A percentile compares a stretch with the other conserved stretches of the same genome.
These are phyloP conservation scores for Pinna nobilis DNA, from an alignment of 1,140 invertebrate species.

Conservation along the genomic window DNA sequence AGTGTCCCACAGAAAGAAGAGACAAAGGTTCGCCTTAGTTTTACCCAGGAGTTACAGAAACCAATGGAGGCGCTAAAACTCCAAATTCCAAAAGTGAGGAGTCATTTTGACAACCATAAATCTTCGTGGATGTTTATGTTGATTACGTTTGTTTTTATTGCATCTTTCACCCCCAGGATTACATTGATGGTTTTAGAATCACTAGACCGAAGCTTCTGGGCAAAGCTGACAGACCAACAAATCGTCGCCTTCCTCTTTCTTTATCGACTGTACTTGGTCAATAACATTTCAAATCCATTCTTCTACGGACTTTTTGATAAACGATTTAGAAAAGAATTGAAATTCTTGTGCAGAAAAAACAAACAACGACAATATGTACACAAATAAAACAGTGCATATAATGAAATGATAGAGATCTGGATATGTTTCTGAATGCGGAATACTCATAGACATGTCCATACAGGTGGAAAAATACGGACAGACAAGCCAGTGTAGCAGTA, in stretches of 20 bases:
- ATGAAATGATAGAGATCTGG: too few species aligned
- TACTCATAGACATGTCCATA: too few species aligned
- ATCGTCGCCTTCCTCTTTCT: constrained; percentile 25
- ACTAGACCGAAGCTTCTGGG: constrained; percentile 26
- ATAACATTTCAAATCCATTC: constrained; percentile 31
- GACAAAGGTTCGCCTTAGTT: not conserved
- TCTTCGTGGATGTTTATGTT: constrained; percentile 44
- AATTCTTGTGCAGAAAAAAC: not conserved
- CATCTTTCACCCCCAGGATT: constrained; percentile 33
- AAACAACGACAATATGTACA: too few species aligned
- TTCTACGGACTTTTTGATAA: constrained; percentile 35
- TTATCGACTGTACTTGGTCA: constrained; percentile 34
- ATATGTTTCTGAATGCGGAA: too few species aligned
- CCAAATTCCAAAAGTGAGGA: not conserved
- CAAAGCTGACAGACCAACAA: not conserved
- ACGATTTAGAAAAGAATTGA: not conserved
- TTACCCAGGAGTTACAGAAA: constrained; percentile 1
- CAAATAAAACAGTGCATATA: too few species aligned
- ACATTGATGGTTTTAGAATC: constrained; percentile 34
- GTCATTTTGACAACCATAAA: constrained; percentile 34
- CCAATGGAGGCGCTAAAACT: not conserved
- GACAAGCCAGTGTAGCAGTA: too few species aligned
- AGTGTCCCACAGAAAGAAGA: not conserved
- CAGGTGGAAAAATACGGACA: too few species aligned
- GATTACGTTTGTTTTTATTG: constrained; percentile 32